Evolutionary conservation across 1,140 invertebrate species (phyloP), one percentile per base, ranked within the genome.

Genomic region (Caenorhabditis brenneri): DNA sequence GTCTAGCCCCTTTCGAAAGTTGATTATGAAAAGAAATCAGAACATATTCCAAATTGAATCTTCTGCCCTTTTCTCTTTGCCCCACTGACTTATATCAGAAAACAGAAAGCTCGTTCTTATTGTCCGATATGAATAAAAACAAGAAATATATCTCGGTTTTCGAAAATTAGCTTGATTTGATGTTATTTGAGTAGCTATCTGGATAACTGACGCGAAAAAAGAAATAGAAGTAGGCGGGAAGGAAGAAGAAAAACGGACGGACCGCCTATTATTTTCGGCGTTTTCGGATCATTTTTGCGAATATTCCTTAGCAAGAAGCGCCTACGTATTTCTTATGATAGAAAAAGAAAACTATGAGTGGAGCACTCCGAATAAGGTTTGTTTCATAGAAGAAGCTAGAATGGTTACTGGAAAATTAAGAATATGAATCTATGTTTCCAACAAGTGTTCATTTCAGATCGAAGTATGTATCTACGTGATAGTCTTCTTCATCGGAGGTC

Each of bases 381-480:
- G 58, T 36, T 65, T 65, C 24, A 9, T 15, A 19, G n/a, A n/a
- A n/a, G n/a, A n/a, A 15, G 6, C 3, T 19, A 51, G 19, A 51
- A 51, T 3, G 16, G 6, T 42, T 5, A 42, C 39, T 42, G n/a
- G 42, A 46, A 46, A 46, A 16, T 46, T 9, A 1, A 9, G 16
- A 46, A 46, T 12, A 46, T 46, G 0, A 9, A 46, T 46, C 42
- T 0, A 46, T 12, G 2, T 3, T 51, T 51, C 19, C n/a, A 9
- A 51, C 16, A 19, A 51, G 6, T 51, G 5, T 51, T 36, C 3
- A 22, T 74, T 74, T 46, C 65, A 74, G 65, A 74, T 74, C 36
- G 65, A 74, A 74, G 65, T 74, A 74, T 74, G 65, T 36, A 74
- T 74, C 33, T 74, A 74, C n/a, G 65, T 74, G 9, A 42, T 74